phyloP scores from a whole-genome alignment of 1,140 invertebrate species.

The Nasonia longicornis region DNA sequence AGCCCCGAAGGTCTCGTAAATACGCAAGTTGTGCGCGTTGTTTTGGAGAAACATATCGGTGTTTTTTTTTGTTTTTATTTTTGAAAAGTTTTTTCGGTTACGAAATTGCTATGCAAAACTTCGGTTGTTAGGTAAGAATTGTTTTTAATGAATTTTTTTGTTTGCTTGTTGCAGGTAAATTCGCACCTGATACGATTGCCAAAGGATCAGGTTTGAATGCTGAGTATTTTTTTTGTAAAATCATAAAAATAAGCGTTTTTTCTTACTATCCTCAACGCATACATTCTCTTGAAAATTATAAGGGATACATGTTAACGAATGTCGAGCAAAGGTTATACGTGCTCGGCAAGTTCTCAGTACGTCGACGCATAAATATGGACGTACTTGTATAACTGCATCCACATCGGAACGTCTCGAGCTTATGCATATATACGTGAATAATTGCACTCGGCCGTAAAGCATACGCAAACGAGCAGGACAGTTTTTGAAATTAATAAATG shows the following conservation, averaged over 20 bases:
- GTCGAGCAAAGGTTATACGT: background rate
- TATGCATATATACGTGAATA: slow-evolving; percentile 14
- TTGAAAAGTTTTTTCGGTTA: background rate
- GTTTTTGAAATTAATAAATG: slow-evolving; percentile 27
- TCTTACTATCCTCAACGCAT: too few relatives aligned
- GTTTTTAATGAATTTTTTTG: background rate
- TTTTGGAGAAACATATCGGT: background rate
- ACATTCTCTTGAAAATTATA: background rate
- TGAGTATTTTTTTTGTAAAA: background rate
- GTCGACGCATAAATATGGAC: background rate
- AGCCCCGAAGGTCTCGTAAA: background rate
- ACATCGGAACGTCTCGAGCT: background rate
- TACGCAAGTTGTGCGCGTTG: background rate
- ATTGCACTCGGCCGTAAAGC: slow-evolving; percentile 21
- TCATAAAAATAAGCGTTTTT: background rate
- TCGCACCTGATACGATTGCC: background rate
- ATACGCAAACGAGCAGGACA: slow-evolving; percentile 9
- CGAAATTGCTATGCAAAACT: background rate
- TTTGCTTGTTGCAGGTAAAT: slow-evolving; percentile 7
- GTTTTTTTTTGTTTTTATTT: background rate
- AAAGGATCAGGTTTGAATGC: too few relatives aligned
- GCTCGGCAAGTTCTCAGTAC: background rate
- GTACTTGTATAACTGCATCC: background rate
- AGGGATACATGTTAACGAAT: background rate
- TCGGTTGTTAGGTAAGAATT: background rate